Conservation (phyloP, 1,140 invertebrate species). For the Cylas formicarius region DNA sequence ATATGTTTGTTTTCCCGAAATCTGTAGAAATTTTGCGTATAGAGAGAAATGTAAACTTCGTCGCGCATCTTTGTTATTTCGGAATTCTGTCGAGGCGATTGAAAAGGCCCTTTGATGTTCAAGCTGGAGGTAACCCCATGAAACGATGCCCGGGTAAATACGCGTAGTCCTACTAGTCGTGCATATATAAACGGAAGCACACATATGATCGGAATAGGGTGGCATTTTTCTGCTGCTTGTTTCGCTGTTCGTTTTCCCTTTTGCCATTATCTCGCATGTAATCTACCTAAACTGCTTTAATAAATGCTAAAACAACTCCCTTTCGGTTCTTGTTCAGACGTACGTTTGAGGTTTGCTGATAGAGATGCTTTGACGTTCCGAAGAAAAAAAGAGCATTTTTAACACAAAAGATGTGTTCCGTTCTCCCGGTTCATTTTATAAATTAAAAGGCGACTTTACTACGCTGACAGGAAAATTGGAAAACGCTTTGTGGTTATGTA, state of each 20-base stretch:
- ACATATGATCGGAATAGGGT: constrained; percentile 17
- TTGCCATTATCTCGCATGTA: constrained; percentile 11
- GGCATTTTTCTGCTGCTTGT: too few species aligned
- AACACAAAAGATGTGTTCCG: too few species aligned
- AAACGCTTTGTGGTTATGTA: too few species aligned
- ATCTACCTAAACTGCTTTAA: constrained; percentile 16
- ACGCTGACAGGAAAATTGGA: too few species aligned
- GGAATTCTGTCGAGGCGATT: constrained; percentile 5
- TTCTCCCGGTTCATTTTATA: too few species aligned
- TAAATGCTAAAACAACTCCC: too few species aligned
- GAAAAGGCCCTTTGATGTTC: constrained; percentile 20
- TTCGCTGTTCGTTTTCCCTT: constrained; percentile 9
- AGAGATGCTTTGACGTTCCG: too few species aligned
- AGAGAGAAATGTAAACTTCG: constrained; percentile 13
- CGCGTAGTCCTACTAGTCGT: constrained; percentile 13
- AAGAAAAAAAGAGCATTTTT: too few species aligned
- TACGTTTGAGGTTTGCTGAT: too few species aligned
- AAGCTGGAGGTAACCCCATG: constrained; percentile 11
- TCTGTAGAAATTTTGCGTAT: constrained; percentile 11
- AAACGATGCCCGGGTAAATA: constrained; percentile 14
- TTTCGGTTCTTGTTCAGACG: too few species aligned
- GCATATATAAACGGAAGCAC: constrained; percentile 16
- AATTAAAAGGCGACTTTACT: too few species aligned
- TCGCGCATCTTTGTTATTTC: constrained; percentile 16
- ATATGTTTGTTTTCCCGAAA: constrained; percentile 22